Percentiles rank a stretch among this genome's conserved stretches.
Conservation (phyloP, 2,888 invertebrate species). For the Drosophila paranaensis region DNA sequence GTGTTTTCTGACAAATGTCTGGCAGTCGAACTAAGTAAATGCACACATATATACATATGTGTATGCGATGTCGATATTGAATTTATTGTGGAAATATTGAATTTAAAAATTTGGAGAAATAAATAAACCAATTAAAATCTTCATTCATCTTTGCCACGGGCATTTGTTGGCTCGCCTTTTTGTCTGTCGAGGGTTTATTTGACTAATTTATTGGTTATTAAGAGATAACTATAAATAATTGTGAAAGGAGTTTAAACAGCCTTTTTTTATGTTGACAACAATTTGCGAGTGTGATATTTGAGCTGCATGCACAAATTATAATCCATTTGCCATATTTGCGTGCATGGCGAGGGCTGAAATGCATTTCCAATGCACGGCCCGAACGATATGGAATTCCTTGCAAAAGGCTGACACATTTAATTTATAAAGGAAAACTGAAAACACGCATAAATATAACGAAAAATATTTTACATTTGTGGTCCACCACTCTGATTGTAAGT, state of each 20-base stretch:
- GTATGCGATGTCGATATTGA: conserved; percentile 7
- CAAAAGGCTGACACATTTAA: conserved; percentile 59
- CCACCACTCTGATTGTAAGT: conserved; percentile 58
- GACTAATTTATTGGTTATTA: conserved; percentile 4
- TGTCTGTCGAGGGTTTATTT: not conserved
- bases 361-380: conserved; percentile 32
- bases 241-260: not conserved
- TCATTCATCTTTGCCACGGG: not conserved
- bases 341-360: conserved; percentile 16
- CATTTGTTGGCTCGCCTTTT: not conserved
- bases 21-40: conserved; percentile 24
- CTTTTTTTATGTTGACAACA: not conserved
- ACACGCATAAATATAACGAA: conserved; percentile 71
- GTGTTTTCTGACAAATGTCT: conserved; percentile 46
- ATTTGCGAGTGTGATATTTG: not conserved
- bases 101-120: not conserved
- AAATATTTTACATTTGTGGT: conserved; percentile 75
- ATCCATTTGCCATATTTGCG: conserved; percentile 12
- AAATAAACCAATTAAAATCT: conserved; percentile 2
- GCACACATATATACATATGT: conserved; percentile 1
- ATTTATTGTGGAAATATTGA: conserved; percentile 16
- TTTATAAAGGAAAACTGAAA: conserved; percentile 64
- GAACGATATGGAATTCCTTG: conserved; percentile 29
- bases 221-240: conserved; percentile 10
- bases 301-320: conserved; percentile 1